phyloP scores from a whole-genome alignment of 1,140 invertebrate genomes.

The Bombus picipes region DNA sequence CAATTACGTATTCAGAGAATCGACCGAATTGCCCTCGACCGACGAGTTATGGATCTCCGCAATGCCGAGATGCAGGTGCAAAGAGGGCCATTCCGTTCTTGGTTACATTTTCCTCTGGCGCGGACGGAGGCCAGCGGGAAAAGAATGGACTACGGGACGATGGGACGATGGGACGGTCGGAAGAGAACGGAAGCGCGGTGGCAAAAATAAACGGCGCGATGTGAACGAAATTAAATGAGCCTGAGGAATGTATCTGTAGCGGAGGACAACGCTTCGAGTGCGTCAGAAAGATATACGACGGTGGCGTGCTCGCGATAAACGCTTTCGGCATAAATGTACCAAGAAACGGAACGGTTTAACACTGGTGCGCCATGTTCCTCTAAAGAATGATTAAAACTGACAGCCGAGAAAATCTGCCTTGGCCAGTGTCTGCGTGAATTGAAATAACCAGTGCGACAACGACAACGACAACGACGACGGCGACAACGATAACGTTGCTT shows the following conservation, averaged over 20 bases:
- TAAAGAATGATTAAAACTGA: constrained; percentile 62
- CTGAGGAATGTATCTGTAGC: constrained; percentile 60
- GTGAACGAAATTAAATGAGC: constrained; percentile 68
- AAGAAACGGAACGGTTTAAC: constrained; percentile 51
- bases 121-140: background rate
- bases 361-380: constrained; percentile 29
- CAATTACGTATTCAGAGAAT: constrained; percentile 72
- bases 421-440: constrained; percentile 1
- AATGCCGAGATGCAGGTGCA: constrained; percentile 63
- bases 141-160: background rate
- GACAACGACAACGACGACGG: background rate
- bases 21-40: constrained; percentile 67
- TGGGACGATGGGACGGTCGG: background rate
- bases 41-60: constrained; percentile 67
- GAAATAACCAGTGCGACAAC: background rate
- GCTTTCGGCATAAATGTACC: constrained; percentile 56
- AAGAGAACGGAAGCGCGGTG: constrained; percentile 16
- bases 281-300: constrained; percentile 59
- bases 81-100: constrained; percentile 47
- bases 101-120: constrained; percentile 57
- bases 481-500: no score
- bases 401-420: background rate
- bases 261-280: constrained; percentile 50
- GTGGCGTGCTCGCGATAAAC: constrained; percentile 66
- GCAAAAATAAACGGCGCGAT: constrained; percentile 60